Conservation (phyloP, 1,140 invertebrate genomes). For the Delia radicum region DNA sequence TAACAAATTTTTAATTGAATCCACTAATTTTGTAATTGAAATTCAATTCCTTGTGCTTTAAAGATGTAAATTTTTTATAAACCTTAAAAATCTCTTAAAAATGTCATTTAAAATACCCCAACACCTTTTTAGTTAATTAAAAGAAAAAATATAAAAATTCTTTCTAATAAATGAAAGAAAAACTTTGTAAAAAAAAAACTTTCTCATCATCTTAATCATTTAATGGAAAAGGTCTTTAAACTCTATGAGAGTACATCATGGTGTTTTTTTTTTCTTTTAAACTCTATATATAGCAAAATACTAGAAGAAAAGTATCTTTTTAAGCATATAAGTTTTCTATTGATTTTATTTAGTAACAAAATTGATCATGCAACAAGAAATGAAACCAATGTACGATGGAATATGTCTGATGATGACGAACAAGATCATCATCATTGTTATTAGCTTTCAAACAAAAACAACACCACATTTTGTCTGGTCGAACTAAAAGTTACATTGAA, state of each 20-base stretch:
- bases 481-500: constrained; percentile 10
- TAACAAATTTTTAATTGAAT: no score
- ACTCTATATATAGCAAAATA: background rate
- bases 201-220: background rate
- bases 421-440: background rate
- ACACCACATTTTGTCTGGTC: background rate
- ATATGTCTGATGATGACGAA: background rate
- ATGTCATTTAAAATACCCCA: no score
- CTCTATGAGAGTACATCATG: background rate
- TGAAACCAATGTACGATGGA: background rate
- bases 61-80: no score
- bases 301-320: background rate
- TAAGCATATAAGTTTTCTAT: background rate
- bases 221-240: background rate
- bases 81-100: no score
- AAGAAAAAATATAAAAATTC: background rate
- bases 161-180: background rate
- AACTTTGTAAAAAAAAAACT: background rate
- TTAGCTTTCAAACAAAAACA: no score
- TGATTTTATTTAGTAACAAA: background rate
- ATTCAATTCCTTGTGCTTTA: no score
- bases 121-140: background rate
- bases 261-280: background rate
- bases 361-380: background rate
- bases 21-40: no score